phyloP scores from a whole-genome alignment of 2,113 vertebrate genomes.

The Xenus cinereus region DNA sequence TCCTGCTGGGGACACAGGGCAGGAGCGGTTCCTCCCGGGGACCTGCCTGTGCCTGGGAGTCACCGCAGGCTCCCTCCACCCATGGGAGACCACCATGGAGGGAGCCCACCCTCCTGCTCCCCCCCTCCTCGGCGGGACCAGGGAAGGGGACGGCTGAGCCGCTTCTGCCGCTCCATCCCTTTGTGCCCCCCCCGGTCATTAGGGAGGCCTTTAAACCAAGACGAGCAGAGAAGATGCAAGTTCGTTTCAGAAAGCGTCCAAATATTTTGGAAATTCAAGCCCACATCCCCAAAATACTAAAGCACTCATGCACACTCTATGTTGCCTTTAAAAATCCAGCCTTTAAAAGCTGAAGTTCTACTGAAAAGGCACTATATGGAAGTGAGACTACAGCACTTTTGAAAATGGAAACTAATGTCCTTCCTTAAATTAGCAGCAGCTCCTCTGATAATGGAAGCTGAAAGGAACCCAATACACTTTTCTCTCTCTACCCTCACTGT shows the following conservation, averaged over 20 bases:
- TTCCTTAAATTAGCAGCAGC: neutral
- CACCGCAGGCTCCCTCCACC: neutral
- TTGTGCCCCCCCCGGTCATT: neutral
- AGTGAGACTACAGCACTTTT: neutral
- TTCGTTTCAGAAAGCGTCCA: neutral
- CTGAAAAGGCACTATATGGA: neutral
- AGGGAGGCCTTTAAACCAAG: neutral
- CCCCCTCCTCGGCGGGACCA: accelerated
- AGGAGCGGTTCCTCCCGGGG: neutral
- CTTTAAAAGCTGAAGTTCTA: neutral
- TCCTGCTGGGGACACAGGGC: neutral
- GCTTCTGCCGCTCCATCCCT: neutral
- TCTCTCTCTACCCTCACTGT: neutral
- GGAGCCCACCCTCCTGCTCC: neutral
- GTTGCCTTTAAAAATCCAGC: neutral
- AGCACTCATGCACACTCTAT: neutral
- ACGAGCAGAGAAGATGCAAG: neutral
- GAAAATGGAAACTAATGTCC: neutral
- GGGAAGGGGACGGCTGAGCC: neutral
- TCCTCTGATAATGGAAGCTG: conserved; percentile 10
- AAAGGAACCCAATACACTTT: conserved; percentile 17
- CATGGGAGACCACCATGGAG: accelerated
- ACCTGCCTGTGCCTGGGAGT: neutral
- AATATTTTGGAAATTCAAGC: neutral
- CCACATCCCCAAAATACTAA: neutral